Base-by-base conservation (phyloP, 2,888 invertebrate genomes). In the Altica lythri region DNA sequence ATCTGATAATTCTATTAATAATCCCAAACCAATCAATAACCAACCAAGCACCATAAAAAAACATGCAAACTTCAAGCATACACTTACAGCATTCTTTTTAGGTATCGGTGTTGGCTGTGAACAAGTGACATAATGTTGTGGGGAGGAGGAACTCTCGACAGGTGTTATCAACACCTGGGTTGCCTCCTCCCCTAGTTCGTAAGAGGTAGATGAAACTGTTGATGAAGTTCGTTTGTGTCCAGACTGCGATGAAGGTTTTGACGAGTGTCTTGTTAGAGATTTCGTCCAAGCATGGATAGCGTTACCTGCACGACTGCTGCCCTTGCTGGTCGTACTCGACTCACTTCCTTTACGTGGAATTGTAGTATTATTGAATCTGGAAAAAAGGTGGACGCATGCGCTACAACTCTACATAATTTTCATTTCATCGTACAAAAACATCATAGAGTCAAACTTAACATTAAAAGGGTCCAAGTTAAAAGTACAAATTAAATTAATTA, bases 181-280 rank as follows among this genome's bases (percentile, higher is more conserved):
- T 78, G 66, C 83, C 80, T 73, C 83, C 82, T 70, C 82, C 81
- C 77, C 83, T 77, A 74, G 66, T 61, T 75, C 75, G 65, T 72
- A 74, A 59, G 73, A 71, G 43, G 70, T 68, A 53, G 72, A 70
- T 37, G 73, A 74, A 32, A 70, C 64, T 62, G 63, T 67, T 37
- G 72, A 67, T 55, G 59, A 51, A 44, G 65, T 64, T 44, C 68
- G 62, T 52, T 75, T 80, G 51, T 80, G 76, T 75, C 78, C 78
- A 42, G 32, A 25, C 32, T 29, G 43, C 16, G 18, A 29, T 12
- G 64, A 44, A 43, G 55, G 55, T 58, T 64, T 66, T 14, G 61
- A 59, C 13, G 67, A 60, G 49, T 65, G 61, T 32, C 66, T 78
- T 75, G 78, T 80, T 79, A 80, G 75, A 47, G 73, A 75, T 63